Evolutionary conservation across 1,140 invertebrate genomes (phyloP).

Genomic region (Ladona fulva): DNA sequence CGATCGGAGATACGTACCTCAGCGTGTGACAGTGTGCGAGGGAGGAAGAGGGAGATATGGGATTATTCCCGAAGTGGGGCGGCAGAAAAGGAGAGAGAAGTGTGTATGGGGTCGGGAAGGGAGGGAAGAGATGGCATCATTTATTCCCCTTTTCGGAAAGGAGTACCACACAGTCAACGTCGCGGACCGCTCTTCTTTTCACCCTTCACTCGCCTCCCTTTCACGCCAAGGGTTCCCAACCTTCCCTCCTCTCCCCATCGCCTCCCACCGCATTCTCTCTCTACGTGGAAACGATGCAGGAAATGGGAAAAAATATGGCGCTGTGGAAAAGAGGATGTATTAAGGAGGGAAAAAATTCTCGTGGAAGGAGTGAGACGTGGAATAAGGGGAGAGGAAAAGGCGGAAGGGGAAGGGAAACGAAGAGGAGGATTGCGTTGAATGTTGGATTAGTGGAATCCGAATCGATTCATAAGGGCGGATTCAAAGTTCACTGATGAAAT

Average conservation of each 20-base stretch:
- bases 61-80: not conserved
- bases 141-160: not conserved
- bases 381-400: no score
- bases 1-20: not conserved
- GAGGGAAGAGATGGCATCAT: not conserved
- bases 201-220: not conserved
- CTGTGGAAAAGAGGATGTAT: not conserved
- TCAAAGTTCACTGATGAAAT: no score
- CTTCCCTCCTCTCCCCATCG: not conserved
- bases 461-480: no score
- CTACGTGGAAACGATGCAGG: not conserved
- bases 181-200: not conserved
- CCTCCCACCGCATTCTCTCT: not conserved
- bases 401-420: no score
- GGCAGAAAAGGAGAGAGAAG: not conserved
- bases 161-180: not conserved
- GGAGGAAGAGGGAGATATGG: not conserved
- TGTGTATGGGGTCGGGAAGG: not conserved
- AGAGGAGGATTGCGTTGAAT: no score
- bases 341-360: no score
- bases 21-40: not conserved
- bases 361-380: no score
- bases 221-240: not conserved
- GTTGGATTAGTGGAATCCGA: no score
- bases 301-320: not conserved